Evolutionary conservation across 2,888 invertebrate genomes (phyloP).

Genomic region (Cantharis lateralis): DNA sequence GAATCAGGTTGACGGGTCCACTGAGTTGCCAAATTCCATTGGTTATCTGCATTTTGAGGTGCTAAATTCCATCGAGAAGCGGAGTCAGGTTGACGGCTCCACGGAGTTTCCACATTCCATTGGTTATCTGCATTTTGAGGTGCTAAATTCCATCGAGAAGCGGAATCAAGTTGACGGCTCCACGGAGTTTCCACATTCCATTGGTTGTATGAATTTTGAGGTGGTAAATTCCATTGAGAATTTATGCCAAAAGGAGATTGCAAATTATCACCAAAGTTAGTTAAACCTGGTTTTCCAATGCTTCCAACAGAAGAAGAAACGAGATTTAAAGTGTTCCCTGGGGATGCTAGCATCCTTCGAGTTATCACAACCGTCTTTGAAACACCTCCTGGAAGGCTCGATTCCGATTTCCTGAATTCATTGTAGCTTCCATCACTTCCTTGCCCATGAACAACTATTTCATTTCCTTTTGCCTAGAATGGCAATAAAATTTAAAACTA

Average conservation of each 20-base stretch:
- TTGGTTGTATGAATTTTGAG: too few species aligned
- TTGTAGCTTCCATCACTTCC: background rate
- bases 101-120: too few species aligned
- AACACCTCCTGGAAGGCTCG: background rate
- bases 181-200: too few species aligned
- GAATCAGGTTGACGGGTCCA: too few species aligned
- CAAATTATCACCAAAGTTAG: background rate
- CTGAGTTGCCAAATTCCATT: too few species aligned
- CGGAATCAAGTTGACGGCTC: too few species aligned
- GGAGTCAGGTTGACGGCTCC: too few species aligned
- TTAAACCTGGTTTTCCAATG: background rate
- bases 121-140: too few species aligned
- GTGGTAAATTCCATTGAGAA: too few species aligned
- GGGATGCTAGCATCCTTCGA: background rate
- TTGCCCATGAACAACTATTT: background rate
- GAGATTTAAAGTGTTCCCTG: accelerated
- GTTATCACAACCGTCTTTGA: background rate
- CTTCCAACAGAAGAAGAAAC: background rate
- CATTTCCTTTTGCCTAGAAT: background rate
- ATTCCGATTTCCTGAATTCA: background rate
- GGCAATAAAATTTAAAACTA: background rate
- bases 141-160: background rate
- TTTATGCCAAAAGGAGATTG: background rate
- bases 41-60: too few species aligned
- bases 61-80: too few species aligned